These are phyloP conservation scores for Sepiola atlantica DNA, from an alignment of 2,888 invertebrate genomes.

Conservation along the genomic window DNA sequence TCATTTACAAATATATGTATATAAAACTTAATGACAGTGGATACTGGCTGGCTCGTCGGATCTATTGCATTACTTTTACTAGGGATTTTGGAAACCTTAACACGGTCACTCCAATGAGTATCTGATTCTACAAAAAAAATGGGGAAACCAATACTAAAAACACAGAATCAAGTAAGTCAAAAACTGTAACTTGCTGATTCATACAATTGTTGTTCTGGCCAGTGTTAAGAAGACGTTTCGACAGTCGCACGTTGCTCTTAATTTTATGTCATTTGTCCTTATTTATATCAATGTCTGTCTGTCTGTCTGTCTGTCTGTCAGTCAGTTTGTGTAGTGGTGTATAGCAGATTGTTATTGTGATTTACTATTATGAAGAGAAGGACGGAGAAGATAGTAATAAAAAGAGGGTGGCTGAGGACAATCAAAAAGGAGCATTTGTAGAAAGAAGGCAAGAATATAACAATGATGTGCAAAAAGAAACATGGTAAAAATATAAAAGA, in stretches of 20 bases:
- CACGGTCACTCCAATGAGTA: too few relatives aligned
- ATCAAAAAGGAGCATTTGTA: background rate
- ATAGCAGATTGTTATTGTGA: background rate
- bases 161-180: too few relatives aligned
- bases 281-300: background rate
- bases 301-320: background rate
- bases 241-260: background rate
- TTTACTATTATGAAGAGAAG: background rate
- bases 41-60: too few relatives aligned
- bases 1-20: too few relatives aligned
- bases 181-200: too few relatives aligned
- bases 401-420: background rate
- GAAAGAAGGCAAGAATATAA: background rate
- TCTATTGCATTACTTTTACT: too few relatives aligned
- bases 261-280: background rate
- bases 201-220: background rate
- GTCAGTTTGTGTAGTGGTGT: background rate
- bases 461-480: background rate
- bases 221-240: background rate
- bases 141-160: too few relatives aligned
- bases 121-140: too few relatives aligned
- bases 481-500: background rate
- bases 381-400: background rate
- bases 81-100: too few relatives aligned
- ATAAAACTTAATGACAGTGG: too few relatives aligned